These are phyloP conservation scores for Zaprionus ghesquierei DNA, from an alignment of 1,140 invertebrate genomes.

Conservation along the genomic window DNA sequence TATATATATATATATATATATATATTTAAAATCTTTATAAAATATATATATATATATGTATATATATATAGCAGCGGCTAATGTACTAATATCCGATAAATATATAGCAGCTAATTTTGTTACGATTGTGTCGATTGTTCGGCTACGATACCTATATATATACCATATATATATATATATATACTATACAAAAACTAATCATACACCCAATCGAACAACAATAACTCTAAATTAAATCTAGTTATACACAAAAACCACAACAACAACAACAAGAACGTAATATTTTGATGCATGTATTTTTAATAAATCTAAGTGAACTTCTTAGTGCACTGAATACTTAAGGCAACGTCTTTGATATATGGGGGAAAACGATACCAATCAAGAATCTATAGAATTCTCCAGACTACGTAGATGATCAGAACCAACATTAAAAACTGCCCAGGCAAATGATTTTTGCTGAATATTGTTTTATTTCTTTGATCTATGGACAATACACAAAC, in stretches of 20 bases:
- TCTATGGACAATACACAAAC: not conserved
- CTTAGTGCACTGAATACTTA: conserved; percentile 20
- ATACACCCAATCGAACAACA: conserved; percentile 31
- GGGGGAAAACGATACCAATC: no score
- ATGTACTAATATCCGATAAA: not conserved
- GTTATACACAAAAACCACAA: conserved; percentile 3
- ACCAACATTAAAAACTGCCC: not conserved
- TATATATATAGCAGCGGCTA: conserved; percentile 2
- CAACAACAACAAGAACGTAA: conserved; percentile 30
- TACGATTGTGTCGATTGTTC: conserved; percentile 16
- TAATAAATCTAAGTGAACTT: conserved; percentile 64
- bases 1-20: conserved; percentile 16
- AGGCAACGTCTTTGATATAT: not conserved
- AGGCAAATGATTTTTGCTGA: not conserved
- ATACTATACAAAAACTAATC: conserved; percentile 15
- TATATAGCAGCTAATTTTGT: conserved; percentile 3
- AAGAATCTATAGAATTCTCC: no score
- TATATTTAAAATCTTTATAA: conserved; percentile 2
- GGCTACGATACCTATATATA: not conserved
- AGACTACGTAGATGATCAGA: no score
- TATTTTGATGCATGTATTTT: conserved; percentile 76
- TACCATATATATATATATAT: not conserved
- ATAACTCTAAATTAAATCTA: conserved; percentile 21
- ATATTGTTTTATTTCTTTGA: not conserved
- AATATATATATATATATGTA: conserved; percentile 23